Conservation (phyloP, 2,888 invertebrate species). For the Erebia ligea region DNA sequence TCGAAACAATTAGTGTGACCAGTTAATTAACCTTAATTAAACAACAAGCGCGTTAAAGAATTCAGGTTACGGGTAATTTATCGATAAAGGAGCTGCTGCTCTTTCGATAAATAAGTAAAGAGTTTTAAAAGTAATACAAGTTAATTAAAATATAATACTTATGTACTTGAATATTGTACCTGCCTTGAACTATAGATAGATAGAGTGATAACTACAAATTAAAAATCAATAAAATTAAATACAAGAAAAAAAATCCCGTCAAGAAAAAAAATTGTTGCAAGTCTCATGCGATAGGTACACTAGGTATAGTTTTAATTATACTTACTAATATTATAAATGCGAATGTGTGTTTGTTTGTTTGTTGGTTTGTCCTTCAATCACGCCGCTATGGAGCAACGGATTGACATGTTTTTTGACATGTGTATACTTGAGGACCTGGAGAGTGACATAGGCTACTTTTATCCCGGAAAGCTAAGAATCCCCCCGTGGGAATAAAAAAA, state of each 20-base stretch:
- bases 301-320: too few species aligned
- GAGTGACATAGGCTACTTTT: too few species aligned
- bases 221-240: background rate
- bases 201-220: background rate
- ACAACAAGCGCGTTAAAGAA: constrained; percentile 20
- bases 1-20: constrained; percentile 24
- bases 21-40: constrained; percentile 28
- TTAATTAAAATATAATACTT: background rate
- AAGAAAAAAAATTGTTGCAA: too few species aligned
- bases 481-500: too few species aligned
- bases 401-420: too few species aligned
- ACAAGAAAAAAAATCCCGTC: too few species aligned
- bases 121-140: constrained; percentile 1
- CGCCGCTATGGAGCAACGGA: too few species aligned
- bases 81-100: constrained; percentile 4
- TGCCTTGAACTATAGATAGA: background rate
- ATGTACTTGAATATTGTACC: background rate
- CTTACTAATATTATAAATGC: too few species aligned
- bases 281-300: background rate
- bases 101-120: constrained; percentile 21
- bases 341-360: too few species aligned
- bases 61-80: constrained; percentile 20
- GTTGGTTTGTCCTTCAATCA: too few species aligned
- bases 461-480: too few species aligned
- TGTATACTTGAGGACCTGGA: too few species aligned